Evolutionary conservation across 2,113 vertebrate species (phyloP).

Genomic region (Xiphophorus couchianus): DNA sequence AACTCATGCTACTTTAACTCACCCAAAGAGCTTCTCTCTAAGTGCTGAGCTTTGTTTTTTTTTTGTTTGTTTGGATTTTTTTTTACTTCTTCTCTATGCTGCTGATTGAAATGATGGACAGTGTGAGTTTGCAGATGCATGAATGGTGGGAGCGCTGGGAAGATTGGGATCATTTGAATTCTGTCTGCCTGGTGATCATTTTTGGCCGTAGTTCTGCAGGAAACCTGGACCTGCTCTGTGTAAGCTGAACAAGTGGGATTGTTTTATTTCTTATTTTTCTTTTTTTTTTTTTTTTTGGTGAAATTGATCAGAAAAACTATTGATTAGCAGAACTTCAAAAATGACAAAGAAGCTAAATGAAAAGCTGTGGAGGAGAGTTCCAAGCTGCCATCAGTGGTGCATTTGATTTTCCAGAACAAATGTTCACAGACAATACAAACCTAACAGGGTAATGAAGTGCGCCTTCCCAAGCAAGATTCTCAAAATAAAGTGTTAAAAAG

Average conservation of each 20-base stretch:
- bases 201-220: background rate
- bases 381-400: background rate
- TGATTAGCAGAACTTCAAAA: background rate
- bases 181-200: background rate
- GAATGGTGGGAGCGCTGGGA: background rate
- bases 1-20: background rate
- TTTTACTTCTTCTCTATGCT: background rate
- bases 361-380: background rate
- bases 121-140: background rate
- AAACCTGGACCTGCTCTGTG: background rate
- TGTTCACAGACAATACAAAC: background rate
- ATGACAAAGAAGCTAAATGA: background rate
- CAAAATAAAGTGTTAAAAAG: too few species aligned
- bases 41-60: background rate
- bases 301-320: background rate
- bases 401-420: background rate
- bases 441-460: background rate
- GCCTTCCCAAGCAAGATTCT: background rate
- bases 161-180: background rate
- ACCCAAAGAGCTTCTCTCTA: background rate
- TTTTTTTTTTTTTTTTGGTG: too few species aligned
- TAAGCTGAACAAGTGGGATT: background rate
- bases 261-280: too few species aligned
- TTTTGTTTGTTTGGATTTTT: too few species aligned
- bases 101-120: background rate